Conservation (phyloP, 2,113 vertebrate genomes). For the Syrmaticus mikado region DNA sequence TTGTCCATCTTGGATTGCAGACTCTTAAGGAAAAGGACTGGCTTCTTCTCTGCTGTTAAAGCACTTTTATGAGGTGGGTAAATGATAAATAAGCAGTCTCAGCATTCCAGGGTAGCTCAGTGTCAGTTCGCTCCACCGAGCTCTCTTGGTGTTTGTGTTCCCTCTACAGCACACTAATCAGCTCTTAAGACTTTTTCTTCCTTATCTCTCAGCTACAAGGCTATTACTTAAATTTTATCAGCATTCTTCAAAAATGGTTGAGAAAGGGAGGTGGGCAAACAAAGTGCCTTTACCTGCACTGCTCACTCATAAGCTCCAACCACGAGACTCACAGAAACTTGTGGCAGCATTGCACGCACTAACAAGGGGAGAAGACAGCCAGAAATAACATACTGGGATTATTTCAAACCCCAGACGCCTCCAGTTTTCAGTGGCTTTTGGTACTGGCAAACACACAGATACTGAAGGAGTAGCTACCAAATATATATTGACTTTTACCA, state of each 20-base stretch:
- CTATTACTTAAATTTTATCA: conserved; percentile 25
- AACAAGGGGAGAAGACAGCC: rapidly evolving
- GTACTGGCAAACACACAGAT: background rate
- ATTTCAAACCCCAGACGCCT: background rate
- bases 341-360: rapidly evolving
- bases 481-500: background rate
- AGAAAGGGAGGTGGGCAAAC: background rate
- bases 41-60: background rate
- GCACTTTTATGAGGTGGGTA: background rate
- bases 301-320: background rate
- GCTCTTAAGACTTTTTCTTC: background rate
- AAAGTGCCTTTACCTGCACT: background rate
- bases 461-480: background rate
- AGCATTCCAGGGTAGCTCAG: background rate
- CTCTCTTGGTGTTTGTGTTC: background rate
- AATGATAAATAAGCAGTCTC: conserved; percentile 18
- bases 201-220: conserved; percentile 32
- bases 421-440: background rate
- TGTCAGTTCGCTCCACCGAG: background rate
- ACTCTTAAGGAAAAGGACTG: background rate
- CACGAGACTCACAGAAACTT: background rate
- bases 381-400: background rate
- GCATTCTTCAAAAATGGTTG: background rate
- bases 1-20: background rate
- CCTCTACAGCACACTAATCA: background rate